Conservation (phyloP, 92 coral and sea anemone species). For the Epizoanthus stellaris region DNA sequence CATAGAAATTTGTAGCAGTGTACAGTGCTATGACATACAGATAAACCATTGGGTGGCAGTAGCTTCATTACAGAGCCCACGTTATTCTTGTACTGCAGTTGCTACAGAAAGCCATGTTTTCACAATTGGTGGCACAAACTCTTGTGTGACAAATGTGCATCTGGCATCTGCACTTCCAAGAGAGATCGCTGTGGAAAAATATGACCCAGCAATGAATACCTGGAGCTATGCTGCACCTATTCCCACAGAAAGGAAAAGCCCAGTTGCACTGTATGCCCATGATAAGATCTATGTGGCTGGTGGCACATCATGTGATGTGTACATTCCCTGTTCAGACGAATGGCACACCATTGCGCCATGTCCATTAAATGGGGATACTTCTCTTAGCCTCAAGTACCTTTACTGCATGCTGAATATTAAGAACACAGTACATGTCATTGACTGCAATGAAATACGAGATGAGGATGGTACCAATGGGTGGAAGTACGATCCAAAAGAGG, state of each 20-base stretch:
- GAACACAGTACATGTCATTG: not conserved
- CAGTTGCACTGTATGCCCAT: not conserved
- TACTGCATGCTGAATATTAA: not conserved
- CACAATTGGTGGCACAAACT: not conserved
- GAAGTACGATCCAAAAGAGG: not conserved
- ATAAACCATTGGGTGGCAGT: not conserved
- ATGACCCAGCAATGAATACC: not conserved
- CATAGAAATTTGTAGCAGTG: not conserved
- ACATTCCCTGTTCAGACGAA: not conserved
- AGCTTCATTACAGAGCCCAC: not conserved
- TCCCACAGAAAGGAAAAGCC: not conserved
- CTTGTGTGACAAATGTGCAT: too few relatives aligned
- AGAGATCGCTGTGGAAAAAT: not conserved
- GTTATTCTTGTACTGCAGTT: not conserved
- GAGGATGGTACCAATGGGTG: not conserved
- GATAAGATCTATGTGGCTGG: not conserved
- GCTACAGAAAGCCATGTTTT: not conserved
- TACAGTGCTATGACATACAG: not conserved
- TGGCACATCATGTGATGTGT: not conserved
- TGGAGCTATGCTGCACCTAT: not conserved
- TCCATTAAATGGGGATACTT: not conserved
- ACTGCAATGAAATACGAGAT: not conserved
- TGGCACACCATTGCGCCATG: not conserved
- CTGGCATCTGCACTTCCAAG: not conserved
- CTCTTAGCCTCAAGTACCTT: not conserved